Evolutionary conservation across 1,140 invertebrate genomes (phyloP).

Genomic region (Pogonus chalceus): DNA sequence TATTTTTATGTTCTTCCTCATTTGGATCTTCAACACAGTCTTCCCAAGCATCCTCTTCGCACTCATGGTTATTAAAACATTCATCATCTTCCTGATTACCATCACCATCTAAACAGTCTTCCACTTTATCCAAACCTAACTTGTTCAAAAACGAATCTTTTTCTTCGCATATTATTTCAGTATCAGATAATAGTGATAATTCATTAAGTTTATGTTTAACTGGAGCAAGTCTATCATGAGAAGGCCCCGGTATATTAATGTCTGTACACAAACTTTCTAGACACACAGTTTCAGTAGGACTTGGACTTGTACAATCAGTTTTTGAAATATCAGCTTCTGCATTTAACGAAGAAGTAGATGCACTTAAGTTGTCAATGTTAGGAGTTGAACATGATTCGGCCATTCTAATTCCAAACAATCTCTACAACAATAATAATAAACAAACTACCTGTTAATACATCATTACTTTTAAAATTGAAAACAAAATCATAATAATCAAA

Average conservation of each 20-base stretch:
- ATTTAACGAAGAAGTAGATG: slow-evolving; percentile 16
- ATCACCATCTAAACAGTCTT: slow-evolving; percentile 17
- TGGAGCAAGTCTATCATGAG: neutral
- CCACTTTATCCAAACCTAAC: slow-evolving; percentile 27
- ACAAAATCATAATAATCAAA: too few relatives aligned
- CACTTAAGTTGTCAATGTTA: slow-evolving; percentile 18
- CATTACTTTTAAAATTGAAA: too few relatives aligned
- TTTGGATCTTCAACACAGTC: slow-evolving; percentile 25
- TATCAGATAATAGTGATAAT: neutral
- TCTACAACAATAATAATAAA: neutral
- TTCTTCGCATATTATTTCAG: slow-evolving; percentile 17
- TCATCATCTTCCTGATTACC: slow-evolving; percentile 25
- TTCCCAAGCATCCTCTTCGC: slow-evolving; percentile 27
- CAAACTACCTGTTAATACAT: too few relatives aligned
- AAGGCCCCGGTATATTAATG: slow-evolving; percentile 10
- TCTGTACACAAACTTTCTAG: slow-evolving; percentile 24
- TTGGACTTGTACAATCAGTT: slow-evolving; percentile 34
- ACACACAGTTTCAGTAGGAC: slow-evolving; percentile 34
- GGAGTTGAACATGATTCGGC: slow-evolving; percentile 29
- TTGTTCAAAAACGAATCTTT: slow-evolving; percentile 29
- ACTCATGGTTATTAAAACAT: slow-evolving; percentile 20
- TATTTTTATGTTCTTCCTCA: slow-evolving; percentile 18
- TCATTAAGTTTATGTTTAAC: slow-evolving; percentile 6
- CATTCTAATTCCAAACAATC: slow-evolving; percentile 25
- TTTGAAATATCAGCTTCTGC: slow-evolving; percentile 25